These are phyloP conservation scores for Morpho deidamia DNA, from an alignment of 2,888 invertebrate genomes.

Conservation along the genomic window DNA sequence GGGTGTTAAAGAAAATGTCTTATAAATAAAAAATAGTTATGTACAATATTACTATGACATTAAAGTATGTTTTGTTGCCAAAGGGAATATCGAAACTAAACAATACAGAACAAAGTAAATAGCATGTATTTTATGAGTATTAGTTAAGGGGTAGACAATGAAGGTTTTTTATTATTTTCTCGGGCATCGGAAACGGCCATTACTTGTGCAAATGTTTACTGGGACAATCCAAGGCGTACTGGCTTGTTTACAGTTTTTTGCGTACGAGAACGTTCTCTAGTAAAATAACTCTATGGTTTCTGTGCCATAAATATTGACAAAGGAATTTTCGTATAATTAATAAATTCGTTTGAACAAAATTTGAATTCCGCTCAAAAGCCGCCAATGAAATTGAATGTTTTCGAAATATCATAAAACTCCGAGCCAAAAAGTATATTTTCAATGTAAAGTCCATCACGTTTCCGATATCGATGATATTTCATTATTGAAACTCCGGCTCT, in stretches of 20 bases:
- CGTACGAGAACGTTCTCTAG: background rate
- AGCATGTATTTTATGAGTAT: constrained; percentile 11
- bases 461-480: constrained; percentile 7
- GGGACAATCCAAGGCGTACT: constrained; percentile 28
- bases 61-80: background rate
- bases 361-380: background rate
- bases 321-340: background rate
- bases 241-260: constrained; percentile 5
- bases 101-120: constrained; percentile 7
- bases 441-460: too few species aligned
- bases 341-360: background rate
- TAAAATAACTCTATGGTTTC: too few species aligned
- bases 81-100: background rate
- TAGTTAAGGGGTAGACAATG: constrained; percentile 14
- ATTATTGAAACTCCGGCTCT: too few species aligned
- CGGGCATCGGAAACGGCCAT: constrained; percentile 38
- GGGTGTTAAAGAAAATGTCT: too few species aligned
- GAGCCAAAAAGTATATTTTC: too few species aligned
- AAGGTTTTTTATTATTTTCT: constrained; percentile 16
- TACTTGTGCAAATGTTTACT: constrained; percentile 56
- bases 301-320: too few species aligned
- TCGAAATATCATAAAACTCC: too few species aligned
- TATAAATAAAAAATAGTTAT: too few species aligned
- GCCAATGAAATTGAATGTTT: background rate
- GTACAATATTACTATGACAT: background rate